These are phyloP conservation scores for Pogonophryne albipinna DNA, from an alignment of 2,797 vertebrate species.

Conservation along the genomic window DNA sequence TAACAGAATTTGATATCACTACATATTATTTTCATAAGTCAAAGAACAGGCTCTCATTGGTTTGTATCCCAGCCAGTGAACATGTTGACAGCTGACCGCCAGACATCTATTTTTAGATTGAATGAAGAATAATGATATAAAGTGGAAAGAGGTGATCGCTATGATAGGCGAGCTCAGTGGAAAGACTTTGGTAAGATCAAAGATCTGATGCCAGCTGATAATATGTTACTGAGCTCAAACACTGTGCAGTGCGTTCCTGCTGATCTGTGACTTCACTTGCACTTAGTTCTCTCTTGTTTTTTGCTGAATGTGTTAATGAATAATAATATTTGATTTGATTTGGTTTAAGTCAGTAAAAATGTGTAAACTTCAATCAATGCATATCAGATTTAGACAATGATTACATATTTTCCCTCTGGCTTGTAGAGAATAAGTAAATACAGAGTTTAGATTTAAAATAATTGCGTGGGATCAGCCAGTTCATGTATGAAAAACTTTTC, in stretches of 20 bases:
- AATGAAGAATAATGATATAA: background rate
- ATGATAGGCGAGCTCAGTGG: background rate
- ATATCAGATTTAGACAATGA: no score
- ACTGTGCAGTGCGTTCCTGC: background rate
- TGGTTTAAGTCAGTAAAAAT: no score
- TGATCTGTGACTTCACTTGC: background rate
- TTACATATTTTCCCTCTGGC: no score
- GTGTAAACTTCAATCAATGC: no score
- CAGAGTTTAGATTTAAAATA: no score
- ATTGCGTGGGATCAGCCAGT: no score
- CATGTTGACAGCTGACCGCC: background rate
- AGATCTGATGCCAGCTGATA: background rate
- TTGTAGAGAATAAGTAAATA: no score
- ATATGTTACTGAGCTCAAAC: background rate
- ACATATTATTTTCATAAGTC: background rate
- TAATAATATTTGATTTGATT: no score
- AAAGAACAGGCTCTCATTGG: background rate
- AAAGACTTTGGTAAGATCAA: background rate
- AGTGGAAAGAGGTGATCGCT: background rate
- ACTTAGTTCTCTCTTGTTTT: background rate
- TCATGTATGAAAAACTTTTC: no score
- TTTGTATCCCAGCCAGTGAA: background rate
- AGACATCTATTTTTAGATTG: fast-evolving
- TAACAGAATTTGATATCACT: no score
- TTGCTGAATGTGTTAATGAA: background rate